These are phyloP conservation scores for Tetragnatha versicolor DNA, from an alignment of 1,140 invertebrate genomes.

Conservation along the genomic window DNA sequence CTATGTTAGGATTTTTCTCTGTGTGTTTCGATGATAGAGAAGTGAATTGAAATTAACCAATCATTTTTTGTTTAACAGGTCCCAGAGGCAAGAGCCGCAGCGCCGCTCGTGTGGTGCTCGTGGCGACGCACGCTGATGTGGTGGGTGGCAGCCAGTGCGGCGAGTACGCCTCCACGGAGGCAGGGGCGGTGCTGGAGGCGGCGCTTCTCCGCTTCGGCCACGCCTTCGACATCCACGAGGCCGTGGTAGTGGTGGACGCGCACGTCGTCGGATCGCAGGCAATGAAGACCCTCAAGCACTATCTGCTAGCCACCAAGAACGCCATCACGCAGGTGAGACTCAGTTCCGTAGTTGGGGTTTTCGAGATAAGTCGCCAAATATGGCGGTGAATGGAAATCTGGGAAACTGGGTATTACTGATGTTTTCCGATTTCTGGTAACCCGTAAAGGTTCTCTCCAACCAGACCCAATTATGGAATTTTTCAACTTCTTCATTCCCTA, in stretches of 20 bases:
- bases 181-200: slow-evolving; percentile 68
- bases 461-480: too few species aligned
- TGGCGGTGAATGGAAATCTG: too few species aligned
- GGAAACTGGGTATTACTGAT: too few species aligned
- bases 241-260: slow-evolving; percentile 71
- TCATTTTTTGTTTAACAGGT: slow-evolving; percentile 63
- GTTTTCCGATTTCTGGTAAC: too few species aligned
- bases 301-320: slow-evolving; percentile 66
- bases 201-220: slow-evolving; percentile 66
- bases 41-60: too few species aligned
- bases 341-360: too few species aligned
- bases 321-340: slow-evolving; percentile 66
- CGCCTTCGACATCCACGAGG: slow-evolving; percentile 69
- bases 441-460: too few species aligned
- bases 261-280: slow-evolving; percentile 70
- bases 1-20: too few species aligned
- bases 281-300: slow-evolving; percentile 70
- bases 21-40: too few species aligned
- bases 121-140: slow-evolving; percentile 74
- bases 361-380: too few species aligned
- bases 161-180: slow-evolving; percentile 70
- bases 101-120: slow-evolving; percentile 68
- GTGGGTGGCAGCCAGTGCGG: slow-evolving; percentile 65
- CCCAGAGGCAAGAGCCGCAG: slow-evolving; percentile 68
- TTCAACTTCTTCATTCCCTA: too few species aligned